These are phyloP conservation scores for Actinostola sp. DNA, from an alignment of 92 coral and sea anemone species.

Conservation along the genomic window DNA sequence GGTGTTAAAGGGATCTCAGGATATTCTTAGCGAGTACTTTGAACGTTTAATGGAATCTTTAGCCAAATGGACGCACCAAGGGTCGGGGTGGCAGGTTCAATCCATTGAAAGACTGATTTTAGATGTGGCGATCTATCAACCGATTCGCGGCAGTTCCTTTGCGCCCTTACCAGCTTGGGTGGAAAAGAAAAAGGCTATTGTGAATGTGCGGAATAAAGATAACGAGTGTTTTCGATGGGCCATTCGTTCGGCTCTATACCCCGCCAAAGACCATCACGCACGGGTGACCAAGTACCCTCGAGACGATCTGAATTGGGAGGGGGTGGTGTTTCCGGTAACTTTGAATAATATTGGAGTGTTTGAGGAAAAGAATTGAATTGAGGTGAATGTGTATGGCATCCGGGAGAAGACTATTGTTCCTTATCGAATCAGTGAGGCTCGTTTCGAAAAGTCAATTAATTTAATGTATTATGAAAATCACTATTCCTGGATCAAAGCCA, in stretches of 20 bases:
- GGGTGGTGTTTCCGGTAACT: constrained; percentile 23
- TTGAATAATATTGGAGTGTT: constrained; percentile 6
- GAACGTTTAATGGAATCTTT: neutral
- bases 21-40: too few species aligned
- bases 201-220: constrained; percentile 39
- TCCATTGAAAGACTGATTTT: neutral
- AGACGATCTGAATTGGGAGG: constrained; percentile 27
- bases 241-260: neutral
- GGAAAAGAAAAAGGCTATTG: constrained; percentile 37
- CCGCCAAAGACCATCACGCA: neutral
- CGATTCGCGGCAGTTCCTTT: constrained; percentile 22
- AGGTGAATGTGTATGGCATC: constrained; percentile 23
- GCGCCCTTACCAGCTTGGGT: constrained; percentile 15
- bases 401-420: constrained; percentile 27
- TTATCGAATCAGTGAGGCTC: constrained; percentile 17
- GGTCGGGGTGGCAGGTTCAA: neutral
- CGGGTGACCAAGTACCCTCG: constrained; percentile 28
- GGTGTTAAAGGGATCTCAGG: too few species aligned
- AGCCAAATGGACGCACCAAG: constrained; percentile 5
- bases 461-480: constrained; percentile 31
- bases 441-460: neutral
- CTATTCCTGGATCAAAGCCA: constrained; percentile 31
- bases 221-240: constrained; percentile 55
- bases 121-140: constrained; percentile 26
- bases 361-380: constrained; percentile 21